A percentile compares a stretch with the other conserved stretches of the same genome.
phyloP scores from a whole-genome alignment of 1,140 invertebrate genomes.

The Leguminivora glycinivorella region DNA sequence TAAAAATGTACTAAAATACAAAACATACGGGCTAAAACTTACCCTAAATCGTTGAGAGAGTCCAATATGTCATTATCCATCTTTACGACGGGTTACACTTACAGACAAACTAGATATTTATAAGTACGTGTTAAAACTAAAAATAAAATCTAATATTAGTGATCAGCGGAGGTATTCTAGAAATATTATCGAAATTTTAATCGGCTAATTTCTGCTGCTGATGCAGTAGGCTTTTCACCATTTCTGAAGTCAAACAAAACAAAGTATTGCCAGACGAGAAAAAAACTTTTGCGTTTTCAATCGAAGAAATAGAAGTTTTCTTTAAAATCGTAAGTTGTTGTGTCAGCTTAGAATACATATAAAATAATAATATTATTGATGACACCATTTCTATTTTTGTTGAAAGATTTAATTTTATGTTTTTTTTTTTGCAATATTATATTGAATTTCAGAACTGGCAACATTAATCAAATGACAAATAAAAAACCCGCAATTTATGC shows the following conservation, averaged over 20 bases:
- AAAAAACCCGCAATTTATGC: neutral
- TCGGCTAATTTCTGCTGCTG: constrained; percentile 1
- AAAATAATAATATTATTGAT: too few relatives aligned
- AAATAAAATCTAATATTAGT: neutral
- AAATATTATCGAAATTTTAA: neutral
- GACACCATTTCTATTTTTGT: too few relatives aligned
- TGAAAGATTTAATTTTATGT: too few relatives aligned
- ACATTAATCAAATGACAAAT: neutral
- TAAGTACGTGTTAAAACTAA: neutral
- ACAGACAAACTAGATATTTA: neutral
- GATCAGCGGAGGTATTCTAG: neutral
- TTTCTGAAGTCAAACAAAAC: neutral
- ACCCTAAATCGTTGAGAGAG: constrained; percentile 68
- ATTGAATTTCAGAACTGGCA: neutral
- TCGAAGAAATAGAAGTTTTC: neutral
- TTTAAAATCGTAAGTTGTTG: too few relatives aligned
- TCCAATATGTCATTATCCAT: constrained; percentile 75
- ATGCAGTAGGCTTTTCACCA: neutral
- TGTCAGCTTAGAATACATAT: too few relatives aligned
- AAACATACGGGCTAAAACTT: constrained; percentile 40
- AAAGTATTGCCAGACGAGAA: neutral
- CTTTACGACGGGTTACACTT: neutral
- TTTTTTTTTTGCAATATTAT: too few relatives aligned
- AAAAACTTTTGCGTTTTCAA: neutral
- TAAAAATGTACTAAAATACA: neutral